Conservation (phyloP, 2,888 invertebrate species). For the Hymenopus coronatus region DNA sequence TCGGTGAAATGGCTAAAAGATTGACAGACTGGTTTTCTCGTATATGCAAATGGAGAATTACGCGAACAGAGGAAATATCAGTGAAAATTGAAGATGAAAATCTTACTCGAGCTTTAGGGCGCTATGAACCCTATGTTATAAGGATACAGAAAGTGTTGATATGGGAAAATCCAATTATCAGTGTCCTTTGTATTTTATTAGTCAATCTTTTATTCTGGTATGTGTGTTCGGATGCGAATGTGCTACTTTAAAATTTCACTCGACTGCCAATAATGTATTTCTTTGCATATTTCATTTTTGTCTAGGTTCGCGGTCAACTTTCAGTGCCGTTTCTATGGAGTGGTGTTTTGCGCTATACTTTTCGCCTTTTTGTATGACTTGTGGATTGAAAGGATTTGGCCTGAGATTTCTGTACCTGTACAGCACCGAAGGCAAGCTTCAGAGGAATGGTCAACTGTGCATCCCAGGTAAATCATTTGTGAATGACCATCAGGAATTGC, state of each 20-base stretch:
- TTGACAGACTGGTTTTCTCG: slow-evolving; percentile 29
- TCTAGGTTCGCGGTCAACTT: slow-evolving; percentile 46
- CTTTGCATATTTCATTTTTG: slow-evolving; percentile 31
- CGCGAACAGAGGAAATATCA: slow-evolving; percentile 12
- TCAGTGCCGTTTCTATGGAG: slow-evolving; percentile 47
- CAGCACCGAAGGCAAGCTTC: slow-evolving; percentile 1
- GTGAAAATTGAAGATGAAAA: slow-evolving; percentile 25
- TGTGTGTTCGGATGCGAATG: slow-evolving; percentile 34
- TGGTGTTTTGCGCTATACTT: slow-evolving; percentile 45
- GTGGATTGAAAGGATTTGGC: slow-evolving; percentile 39
- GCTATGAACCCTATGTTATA: slow-evolving; percentile 37
- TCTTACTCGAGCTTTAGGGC: slow-evolving; percentile 27
- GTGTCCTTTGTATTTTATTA: slow-evolving; percentile 43
- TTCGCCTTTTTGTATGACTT: slow-evolving; percentile 43
- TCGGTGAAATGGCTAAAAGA: slow-evolving; percentile 14
- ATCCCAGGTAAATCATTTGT: slow-evolving; percentile 25
- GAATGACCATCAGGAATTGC: neutral
- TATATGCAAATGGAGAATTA: slow-evolving; percentile 17
- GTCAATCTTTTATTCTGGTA: slow-evolving; percentile 48
- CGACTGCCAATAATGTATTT: neutral
- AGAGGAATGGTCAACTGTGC: slow-evolving; percentile 27
- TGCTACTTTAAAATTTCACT: neutral
- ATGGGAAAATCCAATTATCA: slow-evolving; percentile 47
- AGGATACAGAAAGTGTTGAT: slow-evolving; percentile 40
- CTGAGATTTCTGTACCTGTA: slow-evolving; percentile 36